phyloP scores from a whole-genome alignment of 2,888 invertebrate genomes.

The Epirrita christyi region DNA sequence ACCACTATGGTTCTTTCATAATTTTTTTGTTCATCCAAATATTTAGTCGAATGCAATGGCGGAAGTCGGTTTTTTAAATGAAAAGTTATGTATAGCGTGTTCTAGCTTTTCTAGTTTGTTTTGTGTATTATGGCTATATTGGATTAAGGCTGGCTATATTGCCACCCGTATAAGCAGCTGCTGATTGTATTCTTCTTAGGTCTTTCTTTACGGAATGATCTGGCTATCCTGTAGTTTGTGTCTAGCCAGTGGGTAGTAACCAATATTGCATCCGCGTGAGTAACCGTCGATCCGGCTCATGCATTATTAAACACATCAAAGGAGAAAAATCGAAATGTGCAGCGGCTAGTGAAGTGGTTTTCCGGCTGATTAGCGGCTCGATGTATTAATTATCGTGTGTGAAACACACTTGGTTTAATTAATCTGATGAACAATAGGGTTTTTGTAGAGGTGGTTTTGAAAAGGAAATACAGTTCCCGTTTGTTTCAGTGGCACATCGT shows the following conservation, averaged over 20 bases:
- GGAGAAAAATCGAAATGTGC: conserved; percentile 84
- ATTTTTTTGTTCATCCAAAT: no score
- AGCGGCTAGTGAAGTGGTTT: conserved; percentile 78
- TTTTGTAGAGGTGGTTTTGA: background rate
- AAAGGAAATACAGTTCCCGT: background rate
- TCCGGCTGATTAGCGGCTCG: conserved; percentile 75
- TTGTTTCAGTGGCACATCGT: background rate
- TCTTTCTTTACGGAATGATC: background rate
- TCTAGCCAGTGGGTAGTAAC: conserved; percentile 5
- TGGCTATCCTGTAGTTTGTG: background rate
- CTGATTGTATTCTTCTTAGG: no score
- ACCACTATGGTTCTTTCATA: no score
- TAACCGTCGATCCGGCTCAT: conserved; percentile 67
- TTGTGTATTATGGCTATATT: no score
- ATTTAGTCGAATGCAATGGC: no score
- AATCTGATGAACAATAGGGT: conserved; percentile 24
- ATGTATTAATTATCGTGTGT: conserved; percentile 75
- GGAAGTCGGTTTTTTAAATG: no score
- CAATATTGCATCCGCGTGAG: conserved; percentile 42
- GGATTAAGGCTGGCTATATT: no score
- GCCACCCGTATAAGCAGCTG: no score
- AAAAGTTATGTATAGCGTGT: no score
- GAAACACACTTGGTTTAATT: conserved; percentile 40
- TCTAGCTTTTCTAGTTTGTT: no score
- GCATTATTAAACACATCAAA: conserved; percentile 84